Evolutionary conservation across 2,797 vertebrate genomes (phyloP).

Genomic region (Anolis apletophallus): DNA sequence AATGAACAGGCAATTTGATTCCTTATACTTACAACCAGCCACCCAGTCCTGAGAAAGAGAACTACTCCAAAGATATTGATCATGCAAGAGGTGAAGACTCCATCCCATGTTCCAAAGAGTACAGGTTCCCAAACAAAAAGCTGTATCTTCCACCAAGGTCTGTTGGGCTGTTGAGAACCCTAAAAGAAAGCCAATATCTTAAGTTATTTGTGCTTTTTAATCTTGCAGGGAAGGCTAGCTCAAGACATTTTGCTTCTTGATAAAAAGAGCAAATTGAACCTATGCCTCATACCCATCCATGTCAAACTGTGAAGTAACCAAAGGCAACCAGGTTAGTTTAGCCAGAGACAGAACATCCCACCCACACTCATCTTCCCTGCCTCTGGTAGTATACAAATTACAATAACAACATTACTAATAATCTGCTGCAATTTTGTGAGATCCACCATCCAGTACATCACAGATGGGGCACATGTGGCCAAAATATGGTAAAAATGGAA

Average conservation of each 20-base stretch:
- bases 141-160: constrained; percentile 96
- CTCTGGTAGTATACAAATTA: no score
- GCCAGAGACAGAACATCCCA: background rate
- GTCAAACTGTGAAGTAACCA: background rate
- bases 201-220: background rate
- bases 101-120: constrained; percentile 97
- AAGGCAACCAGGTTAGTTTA: background rate
- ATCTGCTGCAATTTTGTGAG: background rate
- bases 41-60: constrained; percentile 94
- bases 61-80: constrained; percentile 99
- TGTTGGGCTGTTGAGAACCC: constrained; percentile 72
- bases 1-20: background rate
- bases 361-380: background rate
- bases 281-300: background rate
- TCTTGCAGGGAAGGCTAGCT: background rate
- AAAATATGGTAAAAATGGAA: no score
- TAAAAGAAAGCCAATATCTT: constrained; percentile 6
- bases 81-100: constrained; percentile 98
- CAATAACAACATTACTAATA: background rate
- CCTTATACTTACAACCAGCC: constrained; percentile 91
- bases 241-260: background rate
- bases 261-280: background rate
- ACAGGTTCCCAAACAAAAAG: constrained; percentile 96
- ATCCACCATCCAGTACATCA: no score
- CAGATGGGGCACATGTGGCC: no score